These are phyloP conservation scores for Sebastes matsubarae DNA, from an alignment of 2,797 vertebrate genomes.

Conservation along the genomic window DNA sequence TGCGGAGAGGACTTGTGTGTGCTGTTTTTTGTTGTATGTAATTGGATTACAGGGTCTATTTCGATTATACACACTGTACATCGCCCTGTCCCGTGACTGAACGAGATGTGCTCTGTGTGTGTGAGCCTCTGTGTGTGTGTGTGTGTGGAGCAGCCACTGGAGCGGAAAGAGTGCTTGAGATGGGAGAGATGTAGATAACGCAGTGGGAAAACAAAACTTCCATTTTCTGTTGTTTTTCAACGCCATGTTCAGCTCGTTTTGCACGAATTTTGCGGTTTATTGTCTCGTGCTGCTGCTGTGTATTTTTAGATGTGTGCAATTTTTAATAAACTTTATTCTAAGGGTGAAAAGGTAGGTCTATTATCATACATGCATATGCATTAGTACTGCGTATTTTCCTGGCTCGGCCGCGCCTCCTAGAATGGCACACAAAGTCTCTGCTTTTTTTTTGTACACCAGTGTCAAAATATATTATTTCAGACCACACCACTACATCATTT, in stretches of 20 bases:
- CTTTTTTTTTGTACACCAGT: conserved; percentile 1
- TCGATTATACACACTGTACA: conserved; percentile 76
- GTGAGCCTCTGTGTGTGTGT: conserved; percentile 30
- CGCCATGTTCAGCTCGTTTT: conserved; percentile 40
- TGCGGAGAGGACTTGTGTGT: conserved; percentile 46
- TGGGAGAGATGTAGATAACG: conserved; percentile 80
- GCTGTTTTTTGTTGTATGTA: conserved; percentile 74
- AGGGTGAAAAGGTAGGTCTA: conserved; percentile 55
- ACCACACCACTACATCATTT: background rate
- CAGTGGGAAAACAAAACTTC: conserved; percentile 81
- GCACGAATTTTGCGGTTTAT: conserved; percentile 21
- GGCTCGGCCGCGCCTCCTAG: conserved; percentile 76
- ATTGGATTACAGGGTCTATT: conserved; percentile 79
- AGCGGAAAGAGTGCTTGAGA: conserved; percentile 84
- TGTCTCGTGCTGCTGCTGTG: background rate
- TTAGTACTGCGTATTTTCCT: conserved; percentile 86
- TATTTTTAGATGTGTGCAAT: conserved; percentile 25
- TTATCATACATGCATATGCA: conserved; percentile 84
- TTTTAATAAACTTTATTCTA: conserved; percentile 50
- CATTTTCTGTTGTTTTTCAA: conserved; percentile 65
- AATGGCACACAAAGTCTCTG: conserved; percentile 40
- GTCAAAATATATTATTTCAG: background rate
- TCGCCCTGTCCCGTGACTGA: conserved; percentile 73
- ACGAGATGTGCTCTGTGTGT: conserved; percentile 50
- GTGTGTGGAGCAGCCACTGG: conserved; percentile 68